Percentiles rank a stretch among this genome's conserved stretches.
Evolutionary conservation across 1,140 invertebrate genomes (phyloP).

Genomic region (Tetraneura akinire): DNA sequence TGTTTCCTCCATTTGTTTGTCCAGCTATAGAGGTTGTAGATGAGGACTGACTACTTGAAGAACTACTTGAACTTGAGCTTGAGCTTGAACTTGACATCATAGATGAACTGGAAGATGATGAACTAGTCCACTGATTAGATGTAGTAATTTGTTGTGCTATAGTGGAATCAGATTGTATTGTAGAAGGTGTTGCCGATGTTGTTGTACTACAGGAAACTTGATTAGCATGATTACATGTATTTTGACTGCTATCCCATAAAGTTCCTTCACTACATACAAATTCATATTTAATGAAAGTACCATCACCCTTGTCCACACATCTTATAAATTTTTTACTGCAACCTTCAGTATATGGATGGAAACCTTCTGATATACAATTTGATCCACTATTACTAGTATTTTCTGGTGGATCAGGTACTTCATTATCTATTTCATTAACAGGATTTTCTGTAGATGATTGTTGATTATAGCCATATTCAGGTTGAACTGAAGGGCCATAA

Average conservation of each 20-base stretch:
- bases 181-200: slow-evolving; percentile 37
- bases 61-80: slow-evolving; percentile 46
- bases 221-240: slow-evolving; percentile 67
- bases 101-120: slow-evolving; percentile 36
- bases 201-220: slow-evolving; percentile 52
- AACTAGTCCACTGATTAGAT: slow-evolving; percentile 27
- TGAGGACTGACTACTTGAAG: slow-evolving; percentile 28
- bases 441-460: background rate
- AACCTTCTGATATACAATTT: slow-evolving; percentile 60
- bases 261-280: slow-evolving; percentile 70
- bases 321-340: slow-evolving; percentile 69
- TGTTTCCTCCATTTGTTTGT: slow-evolving; percentile 33
- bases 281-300: slow-evolving; percentile 64
- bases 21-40: background rate
- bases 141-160: slow-evolving; percentile 48
- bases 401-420: slow-evolving; percentile 12
- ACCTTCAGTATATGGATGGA: slow-evolving; percentile 64
- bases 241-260: slow-evolving; percentile 66
- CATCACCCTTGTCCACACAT: slow-evolving; percentile 66
- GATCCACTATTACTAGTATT: background rate
- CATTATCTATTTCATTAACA: background rate
- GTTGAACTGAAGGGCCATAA: background rate
- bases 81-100: slow-evolving; percentile 31
- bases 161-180: slow-evolving; percentile 48
- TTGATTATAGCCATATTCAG: slow-evolving; percentile 39